Percentiles rank a stretch among this genome's conserved stretches.
These are phyloP conservation scores for Crossocerus cetratus DNA, from an alignment of 2,888 invertebrate genomes.

Conservation along the genomic window DNA sequence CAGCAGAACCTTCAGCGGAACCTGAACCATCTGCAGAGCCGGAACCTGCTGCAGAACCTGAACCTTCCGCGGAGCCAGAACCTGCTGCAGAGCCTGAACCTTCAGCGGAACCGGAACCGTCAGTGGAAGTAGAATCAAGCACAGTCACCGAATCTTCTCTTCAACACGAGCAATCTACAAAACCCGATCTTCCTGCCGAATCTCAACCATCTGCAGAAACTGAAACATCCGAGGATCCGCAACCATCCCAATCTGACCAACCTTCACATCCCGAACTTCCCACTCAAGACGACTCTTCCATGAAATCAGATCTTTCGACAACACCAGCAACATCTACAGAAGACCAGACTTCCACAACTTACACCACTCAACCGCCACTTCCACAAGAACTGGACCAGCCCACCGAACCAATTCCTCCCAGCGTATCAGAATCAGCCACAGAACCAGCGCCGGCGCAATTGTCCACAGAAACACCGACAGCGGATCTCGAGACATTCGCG, in stretches of 20 bases:
- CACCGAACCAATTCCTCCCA: conserved; percentile 32
- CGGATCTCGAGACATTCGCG: background rate
- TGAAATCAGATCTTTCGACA: background rate
- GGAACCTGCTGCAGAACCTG: conserved; percentile 64
- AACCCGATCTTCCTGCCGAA: conserved; percentile 48
- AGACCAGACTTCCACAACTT: too few species aligned
- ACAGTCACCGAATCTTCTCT: conserved; percentile 51
- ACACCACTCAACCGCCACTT: background rate
- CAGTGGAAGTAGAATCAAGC: conserved; percentile 57
- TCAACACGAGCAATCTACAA: conserved; percentile 51
- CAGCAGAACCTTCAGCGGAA: conserved; percentile 46
- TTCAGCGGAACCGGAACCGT: conserved; percentile 41
- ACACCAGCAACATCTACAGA: too few species aligned
- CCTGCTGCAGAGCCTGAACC: conserved; percentile 45
- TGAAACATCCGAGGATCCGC: conserved; percentile 61
- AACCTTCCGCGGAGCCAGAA: conserved; percentile 61
- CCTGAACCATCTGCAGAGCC: conserved; percentile 48
- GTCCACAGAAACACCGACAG: conserved; percentile 8
- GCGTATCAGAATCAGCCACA: conserved; percentile 37
- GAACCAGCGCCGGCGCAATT: conserved; percentile 37
- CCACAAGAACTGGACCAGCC: too few species aligned
- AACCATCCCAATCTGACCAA: background rate
- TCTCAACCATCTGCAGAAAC: conserved; percentile 45
- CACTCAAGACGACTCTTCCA: background rate
- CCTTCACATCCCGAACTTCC: background rate